A percentile compares a stretch with the other conserved stretches of the same genome.
Conservation (phyloP, 2,888 invertebrate genomes). For the Phania funesta region DNA sequence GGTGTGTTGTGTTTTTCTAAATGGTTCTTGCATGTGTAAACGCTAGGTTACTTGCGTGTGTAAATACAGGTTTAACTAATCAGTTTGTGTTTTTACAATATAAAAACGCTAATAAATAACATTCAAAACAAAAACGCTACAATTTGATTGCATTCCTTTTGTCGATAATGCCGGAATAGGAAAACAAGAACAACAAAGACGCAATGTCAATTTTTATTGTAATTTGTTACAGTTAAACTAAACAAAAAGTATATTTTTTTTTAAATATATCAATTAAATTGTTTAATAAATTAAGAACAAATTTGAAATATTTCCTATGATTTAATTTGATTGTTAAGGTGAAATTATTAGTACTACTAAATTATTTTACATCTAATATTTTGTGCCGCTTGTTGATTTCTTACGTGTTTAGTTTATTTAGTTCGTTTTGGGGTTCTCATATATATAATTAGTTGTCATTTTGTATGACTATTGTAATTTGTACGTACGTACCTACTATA, state of each 20-base stretch:
- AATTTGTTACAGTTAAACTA: conserved; percentile 35
- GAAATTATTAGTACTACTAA: not conserved
- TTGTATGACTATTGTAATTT: conserved; percentile 30
- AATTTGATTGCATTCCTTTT: not conserved
- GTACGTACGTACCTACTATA: too few relatives aligned
- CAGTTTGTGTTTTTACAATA: too few relatives aligned
- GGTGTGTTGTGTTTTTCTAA: too few relatives aligned
- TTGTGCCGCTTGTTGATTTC: conserved; percentile 30
- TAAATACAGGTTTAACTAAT: too few relatives aligned
- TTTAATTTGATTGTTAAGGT: not conserved
- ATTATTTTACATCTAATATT: not conserved
- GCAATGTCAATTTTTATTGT: conserved; percentile 54
- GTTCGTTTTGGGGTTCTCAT: not conserved
- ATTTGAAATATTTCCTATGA: not conserved
- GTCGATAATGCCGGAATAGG: not conserved
- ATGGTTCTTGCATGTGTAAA: too few relatives aligned
- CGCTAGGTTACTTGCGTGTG: too few relatives aligned
- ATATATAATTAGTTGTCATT: not conserved
- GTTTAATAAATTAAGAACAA: not conserved
- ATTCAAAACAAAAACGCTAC: not conserved
- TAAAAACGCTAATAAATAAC: too few relatives aligned
- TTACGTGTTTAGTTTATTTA: not conserved
- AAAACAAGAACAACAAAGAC: conserved; percentile 37
- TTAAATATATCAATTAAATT: conserved; percentile 21
- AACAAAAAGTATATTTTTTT: conserved; percentile 23